phyloP scores from a whole-genome alignment of 2,797 vertebrate species.

The Glyptemys insculpta region DNA sequence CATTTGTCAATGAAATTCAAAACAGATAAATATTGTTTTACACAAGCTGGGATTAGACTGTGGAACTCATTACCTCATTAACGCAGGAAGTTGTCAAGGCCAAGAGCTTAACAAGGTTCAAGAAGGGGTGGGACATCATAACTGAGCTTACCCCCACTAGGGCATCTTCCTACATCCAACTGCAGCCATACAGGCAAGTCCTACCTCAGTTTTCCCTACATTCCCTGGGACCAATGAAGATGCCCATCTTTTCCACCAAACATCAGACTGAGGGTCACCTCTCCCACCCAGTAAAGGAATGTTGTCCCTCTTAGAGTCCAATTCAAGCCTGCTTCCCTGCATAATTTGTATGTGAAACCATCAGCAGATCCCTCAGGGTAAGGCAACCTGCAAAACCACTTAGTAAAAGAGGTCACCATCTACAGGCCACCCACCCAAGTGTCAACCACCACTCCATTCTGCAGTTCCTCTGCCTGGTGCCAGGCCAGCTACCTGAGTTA shows the following conservation, averaged over 20 bases:
- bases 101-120: not conserved
- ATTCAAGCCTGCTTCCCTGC: not conserved
- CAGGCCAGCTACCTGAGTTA: too few relatives aligned
- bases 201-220: not conserved
- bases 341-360: not conserved
- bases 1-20: not conserved
- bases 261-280: not conserved
- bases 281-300: not conserved
- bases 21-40: not conserved
- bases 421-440: not conserved
- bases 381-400: not conserved
- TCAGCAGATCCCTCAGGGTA: not conserved
- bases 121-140: not conserved
- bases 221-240: not conserved
- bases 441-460: not conserved
- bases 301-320: not conserved
- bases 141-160: not conserved
- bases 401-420: not conserved
- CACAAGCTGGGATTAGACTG: rapidly evolving
- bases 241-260: not conserved
- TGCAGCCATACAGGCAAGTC: not conserved
- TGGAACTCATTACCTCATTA: not conserved
- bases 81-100: conserved; percentile 1
- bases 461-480: too few relatives aligned
- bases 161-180: not conserved